Evolutionary conservation across 2,797 vertebrate species (phyloP).

Genomic region (Enteromius argenteus): DNA sequence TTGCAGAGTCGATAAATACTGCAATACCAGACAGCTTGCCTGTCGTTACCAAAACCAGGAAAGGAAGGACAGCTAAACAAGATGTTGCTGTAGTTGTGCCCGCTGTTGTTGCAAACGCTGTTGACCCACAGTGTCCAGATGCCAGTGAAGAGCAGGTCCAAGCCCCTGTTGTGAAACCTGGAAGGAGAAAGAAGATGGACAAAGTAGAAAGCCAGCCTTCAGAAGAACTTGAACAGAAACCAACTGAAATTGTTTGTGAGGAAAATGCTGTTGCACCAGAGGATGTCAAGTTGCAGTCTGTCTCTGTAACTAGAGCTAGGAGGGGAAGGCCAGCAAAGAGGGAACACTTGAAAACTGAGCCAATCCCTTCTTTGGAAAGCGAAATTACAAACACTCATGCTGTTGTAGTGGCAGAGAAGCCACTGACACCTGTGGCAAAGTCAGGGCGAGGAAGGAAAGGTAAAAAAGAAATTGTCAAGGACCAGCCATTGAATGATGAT

Average conservation of each 20-base stretch:
- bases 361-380: neutral
- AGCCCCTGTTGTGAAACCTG: constrained; percentile 39
- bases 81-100: constrained; percentile 12
- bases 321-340: constrained; percentile 34
- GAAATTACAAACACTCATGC: neutral
- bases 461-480: constrained; percentile 39
- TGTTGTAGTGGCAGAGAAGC: constrained; percentile 17
- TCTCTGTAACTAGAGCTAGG: constrained; percentile 26
- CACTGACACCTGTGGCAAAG: constrained; percentile 56
- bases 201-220: constrained; percentile 21
- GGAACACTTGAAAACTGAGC: neutral
- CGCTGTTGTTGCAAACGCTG: constrained; percentile 12
- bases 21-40: neutral
- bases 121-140: constrained; percentile 1
- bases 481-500: neutral
- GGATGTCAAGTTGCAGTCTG: neutral
- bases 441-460: constrained; percentile 53
- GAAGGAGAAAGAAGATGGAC: constrained; percentile 48
- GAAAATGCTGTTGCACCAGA: constrained; percentile 10
- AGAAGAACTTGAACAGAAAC: neutral
- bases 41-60: constrained; percentile 58
- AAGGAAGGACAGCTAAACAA: constrained; percentile 62
- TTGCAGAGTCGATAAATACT: neutral
- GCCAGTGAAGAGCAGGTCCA: constrained; percentile 27
- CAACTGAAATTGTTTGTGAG: constrained; percentile 17